phyloP scores from a whole-genome alignment of 2,888 invertebrate species.

The Diaprepes abbreviatus region DNA sequence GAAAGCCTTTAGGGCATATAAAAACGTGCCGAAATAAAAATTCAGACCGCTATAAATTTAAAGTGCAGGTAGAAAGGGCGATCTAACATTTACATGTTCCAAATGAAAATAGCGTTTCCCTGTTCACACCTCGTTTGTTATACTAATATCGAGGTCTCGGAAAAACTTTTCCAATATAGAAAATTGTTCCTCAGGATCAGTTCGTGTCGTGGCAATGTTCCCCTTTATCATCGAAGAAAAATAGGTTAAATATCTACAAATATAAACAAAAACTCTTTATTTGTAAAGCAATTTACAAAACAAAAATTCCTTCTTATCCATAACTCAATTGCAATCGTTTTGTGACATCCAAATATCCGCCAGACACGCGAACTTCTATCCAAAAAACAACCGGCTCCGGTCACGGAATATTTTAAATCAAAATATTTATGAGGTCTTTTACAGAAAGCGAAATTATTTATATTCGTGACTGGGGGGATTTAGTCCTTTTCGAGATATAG shows the following conservation, averaged over 20 bases:
- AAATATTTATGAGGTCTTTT: constrained; percentile 22
- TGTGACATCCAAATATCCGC: constrained; percentile 19
- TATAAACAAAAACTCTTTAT: too few relatives aligned
- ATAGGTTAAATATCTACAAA: too few relatives aligned
- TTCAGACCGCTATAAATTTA: constrained; percentile 46
- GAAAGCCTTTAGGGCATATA: constrained; percentile 41
- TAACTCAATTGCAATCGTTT: constrained; percentile 30
- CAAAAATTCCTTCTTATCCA: constrained; percentile 7
- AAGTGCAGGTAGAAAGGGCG: constrained; percentile 48
- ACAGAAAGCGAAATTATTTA: constrained; percentile 30
- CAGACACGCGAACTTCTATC: constrained; percentile 18
- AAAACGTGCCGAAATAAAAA: constrained; percentile 48
- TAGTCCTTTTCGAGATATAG: constrained; percentile 12
- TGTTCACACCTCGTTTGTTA: constrained; percentile 45
- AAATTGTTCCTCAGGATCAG: too few relatives aligned
- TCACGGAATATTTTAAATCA: constrained; percentile 28
- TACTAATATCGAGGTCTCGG: constrained; percentile 10
- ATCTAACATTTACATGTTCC: constrained; percentile 46
- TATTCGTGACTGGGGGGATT: constrained; percentile 25
- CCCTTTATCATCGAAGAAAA: too few relatives aligned
- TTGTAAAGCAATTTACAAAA: background rate
- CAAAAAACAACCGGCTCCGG: constrained; percentile 19
- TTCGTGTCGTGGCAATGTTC: too few relatives aligned
- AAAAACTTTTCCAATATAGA: background rate
- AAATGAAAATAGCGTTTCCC: constrained; percentile 35